Evolutionary conservation across 2,113 vertebrate species (phyloP).

Genomic region (Pseudopipra pipra): DNA sequence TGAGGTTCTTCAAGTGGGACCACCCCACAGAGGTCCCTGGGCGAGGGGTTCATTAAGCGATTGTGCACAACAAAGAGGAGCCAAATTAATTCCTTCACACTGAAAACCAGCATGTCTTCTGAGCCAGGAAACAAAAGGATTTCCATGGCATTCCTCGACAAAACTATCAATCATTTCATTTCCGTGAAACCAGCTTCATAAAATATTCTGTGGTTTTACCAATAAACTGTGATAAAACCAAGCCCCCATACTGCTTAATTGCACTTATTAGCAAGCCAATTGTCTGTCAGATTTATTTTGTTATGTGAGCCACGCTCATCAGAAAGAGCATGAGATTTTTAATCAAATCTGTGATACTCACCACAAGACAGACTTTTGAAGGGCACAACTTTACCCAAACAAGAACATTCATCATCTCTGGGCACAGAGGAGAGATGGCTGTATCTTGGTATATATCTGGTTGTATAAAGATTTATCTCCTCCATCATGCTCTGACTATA

Average conservation of each 20-base stretch:
- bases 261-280: conserved; percentile 14
- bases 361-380: conserved; percentile 5
- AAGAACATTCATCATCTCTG: background rate
- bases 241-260: conserved; percentile 37
- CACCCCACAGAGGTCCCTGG: background rate
- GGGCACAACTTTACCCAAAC: background rate
- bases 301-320: background rate
- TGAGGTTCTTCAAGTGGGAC: background rate
- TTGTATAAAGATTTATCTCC: background rate
- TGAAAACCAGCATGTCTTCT: background rate
- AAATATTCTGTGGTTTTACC: conserved; percentile 27
- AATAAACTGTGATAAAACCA: background rate
- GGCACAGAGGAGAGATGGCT: background rate
- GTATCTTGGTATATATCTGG: background rate
- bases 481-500: background rate
- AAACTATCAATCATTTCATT: conserved; percentile 14
- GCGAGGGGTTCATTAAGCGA: background rate
- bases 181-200: background rate
- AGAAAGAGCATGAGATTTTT: background rate
- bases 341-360: background rate
- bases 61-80: background rate
- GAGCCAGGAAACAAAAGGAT: conserved; percentile 20
- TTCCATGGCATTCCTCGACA: background rate
- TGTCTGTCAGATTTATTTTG: conserved; percentile 21
- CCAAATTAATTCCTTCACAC: background rate